These are phyloP conservation scores for Conus ventricosus DNA, from an alignment of 1,140 invertebrate genomes.

Conservation along the genomic window DNA sequence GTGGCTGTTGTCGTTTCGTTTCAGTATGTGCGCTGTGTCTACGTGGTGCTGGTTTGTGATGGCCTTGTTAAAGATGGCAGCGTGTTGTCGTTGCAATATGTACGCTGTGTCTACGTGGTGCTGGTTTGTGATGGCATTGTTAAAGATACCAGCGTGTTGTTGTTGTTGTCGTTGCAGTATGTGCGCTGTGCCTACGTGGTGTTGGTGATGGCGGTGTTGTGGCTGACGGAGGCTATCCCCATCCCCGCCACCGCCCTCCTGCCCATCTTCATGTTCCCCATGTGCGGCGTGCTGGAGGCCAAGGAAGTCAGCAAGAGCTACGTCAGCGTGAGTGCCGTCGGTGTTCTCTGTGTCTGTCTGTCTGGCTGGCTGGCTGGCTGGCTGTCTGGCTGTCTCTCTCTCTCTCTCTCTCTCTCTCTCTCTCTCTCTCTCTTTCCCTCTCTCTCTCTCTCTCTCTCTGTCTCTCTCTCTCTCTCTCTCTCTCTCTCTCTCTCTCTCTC, in stretches of 20 bases:
- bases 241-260: conserved; percentile 87
- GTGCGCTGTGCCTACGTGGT: not conserved
- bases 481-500: not conserved
- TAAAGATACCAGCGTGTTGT: no score
- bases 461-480: conserved; percentile 79
- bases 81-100: no score
- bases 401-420: not conserved
- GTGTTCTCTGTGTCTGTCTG: not conserved
- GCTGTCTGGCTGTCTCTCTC: not conserved
- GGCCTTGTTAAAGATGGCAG: no score
- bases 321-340: conserved; percentile 40
- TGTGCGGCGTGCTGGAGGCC: conserved; percentile 69
- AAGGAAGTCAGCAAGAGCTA: conserved; percentile 58
- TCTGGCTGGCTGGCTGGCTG: not conserved
- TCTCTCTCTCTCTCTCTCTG: conserved; percentile 79
- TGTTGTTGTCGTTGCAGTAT: no score
- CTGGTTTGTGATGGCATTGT: not conserved
- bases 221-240: conserved; percentile 89
- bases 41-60: not conserved
- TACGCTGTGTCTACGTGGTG: no score
- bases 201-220: conserved; percentile 74
- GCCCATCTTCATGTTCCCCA: conserved; percentile 87
- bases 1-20: no score
- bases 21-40: no score
- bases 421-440: not conserved